Percentiles rank a stretch among this genome's conserved stretches.
Evolutionary conservation across 2,113 vertebrate genomes (phyloP).

Genomic region (Myrmecophaga tridactyla): DNA sequence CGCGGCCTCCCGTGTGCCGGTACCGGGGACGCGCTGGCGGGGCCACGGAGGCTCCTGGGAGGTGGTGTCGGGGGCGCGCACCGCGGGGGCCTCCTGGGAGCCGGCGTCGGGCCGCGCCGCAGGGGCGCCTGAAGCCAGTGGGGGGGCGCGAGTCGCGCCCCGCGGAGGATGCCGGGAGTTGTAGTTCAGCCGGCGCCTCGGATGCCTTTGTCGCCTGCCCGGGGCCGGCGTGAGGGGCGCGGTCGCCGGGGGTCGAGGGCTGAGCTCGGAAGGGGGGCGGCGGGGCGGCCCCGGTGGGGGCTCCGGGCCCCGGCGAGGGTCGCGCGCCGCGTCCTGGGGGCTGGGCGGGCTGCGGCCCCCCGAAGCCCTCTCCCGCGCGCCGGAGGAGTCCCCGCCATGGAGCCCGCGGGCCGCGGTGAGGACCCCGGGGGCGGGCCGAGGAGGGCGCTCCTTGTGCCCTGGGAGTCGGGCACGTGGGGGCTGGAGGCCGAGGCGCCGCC

Average conservation of each 20-base stretch:
- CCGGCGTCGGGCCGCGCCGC: too few species aligned
- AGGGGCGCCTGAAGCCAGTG: neutral
- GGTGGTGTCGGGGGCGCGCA: too few species aligned
- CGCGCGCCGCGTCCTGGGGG: neutral
- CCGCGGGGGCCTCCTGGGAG: too few species aligned
- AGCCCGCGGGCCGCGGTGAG: conserved; percentile 62
- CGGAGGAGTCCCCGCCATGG: neutral
- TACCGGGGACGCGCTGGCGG: too few species aligned
- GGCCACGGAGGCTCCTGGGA: neutral
- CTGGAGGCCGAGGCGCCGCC: too few species aligned
- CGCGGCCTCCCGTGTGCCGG: too few species aligned
- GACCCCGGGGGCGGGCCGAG: neutral
- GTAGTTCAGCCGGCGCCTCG: conserved; percentile 12
- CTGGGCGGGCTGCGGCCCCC: neutral
- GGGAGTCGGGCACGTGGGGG: too few species aligned
- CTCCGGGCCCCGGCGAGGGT: neutral
- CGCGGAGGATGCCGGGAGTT: conserved; percentile 60
- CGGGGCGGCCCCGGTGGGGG: neutral
- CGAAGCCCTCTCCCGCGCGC: neutral
- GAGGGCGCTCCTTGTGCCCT: too few species aligned
- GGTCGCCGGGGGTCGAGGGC: neutral
- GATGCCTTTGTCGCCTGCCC: neutral
- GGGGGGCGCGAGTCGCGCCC: neutral
- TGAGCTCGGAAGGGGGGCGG: neutral
- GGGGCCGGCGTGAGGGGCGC: fast-evolving